These are phyloP conservation scores for Leptinotarsa rubiginosa DNA, from an alignment of 2,888 invertebrate species.

Conservation along the genomic window DNA sequence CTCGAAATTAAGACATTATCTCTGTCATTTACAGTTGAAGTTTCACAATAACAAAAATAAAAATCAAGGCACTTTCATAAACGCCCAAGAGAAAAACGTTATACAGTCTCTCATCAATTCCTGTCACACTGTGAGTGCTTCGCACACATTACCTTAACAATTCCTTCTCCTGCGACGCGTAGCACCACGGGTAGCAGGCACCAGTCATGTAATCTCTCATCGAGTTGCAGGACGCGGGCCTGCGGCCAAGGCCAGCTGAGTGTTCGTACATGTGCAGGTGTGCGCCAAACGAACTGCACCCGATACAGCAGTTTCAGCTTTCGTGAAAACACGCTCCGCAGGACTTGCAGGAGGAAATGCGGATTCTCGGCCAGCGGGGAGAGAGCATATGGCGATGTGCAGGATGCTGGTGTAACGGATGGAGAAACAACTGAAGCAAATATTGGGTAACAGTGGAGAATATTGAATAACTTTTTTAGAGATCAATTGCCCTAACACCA, in stretches of 20 bases:
- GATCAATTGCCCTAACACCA: no score
- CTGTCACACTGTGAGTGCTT: not conserved
- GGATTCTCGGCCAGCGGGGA: not conserved
- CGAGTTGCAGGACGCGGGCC: constrained; percentile 16
- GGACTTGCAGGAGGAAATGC: not conserved
- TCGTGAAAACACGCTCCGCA: not conserved
- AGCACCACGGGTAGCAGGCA: constrained; percentile 3
- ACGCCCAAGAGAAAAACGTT: no score
- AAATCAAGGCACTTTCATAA: no score
- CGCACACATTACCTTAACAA: not conserved
- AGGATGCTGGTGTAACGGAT: no score
- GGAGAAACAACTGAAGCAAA: no score
- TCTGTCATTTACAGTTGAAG: no score
- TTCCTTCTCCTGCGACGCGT: constrained; percentile 16
- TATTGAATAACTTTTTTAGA: no score
- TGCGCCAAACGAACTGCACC: constrained; percentile 6
- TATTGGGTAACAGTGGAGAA: no score
- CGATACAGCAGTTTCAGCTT: constrained; percentile 19
- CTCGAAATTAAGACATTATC: no score
- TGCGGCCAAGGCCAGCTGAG: constrained; percentile 15
- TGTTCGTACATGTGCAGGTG: constrained; percentile 16
- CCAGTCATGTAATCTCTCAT: constrained; percentile 21
- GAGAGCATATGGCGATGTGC: no score
- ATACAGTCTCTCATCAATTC: no score
- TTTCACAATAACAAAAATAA: no score